Evolutionary conservation across 2,888 invertebrate genomes (phyloP).

Genomic region (Cantharis flavilabris): DNA sequence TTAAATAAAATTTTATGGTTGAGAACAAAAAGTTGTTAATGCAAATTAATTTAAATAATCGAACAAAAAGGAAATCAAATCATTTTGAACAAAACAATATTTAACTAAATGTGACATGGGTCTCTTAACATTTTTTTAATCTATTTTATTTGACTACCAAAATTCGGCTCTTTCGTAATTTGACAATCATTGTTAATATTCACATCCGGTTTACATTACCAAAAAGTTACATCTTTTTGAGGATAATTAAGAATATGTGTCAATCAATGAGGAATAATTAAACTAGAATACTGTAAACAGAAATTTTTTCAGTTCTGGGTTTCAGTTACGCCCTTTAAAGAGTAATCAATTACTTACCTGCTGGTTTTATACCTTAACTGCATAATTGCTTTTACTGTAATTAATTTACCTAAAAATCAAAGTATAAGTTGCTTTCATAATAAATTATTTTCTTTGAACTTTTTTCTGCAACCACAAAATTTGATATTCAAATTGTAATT

Average conservation of each 20-base stretch:
- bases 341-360: neutral
- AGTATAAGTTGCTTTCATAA: neutral
- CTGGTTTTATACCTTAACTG: neutral
- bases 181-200: neutral
- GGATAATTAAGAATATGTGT: neutral
- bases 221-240: neutral
- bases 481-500: neutral
- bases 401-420: neutral
- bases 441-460: neutral
- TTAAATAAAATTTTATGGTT: neutral
- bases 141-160: neutral
- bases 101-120: neutral
- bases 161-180: neutral
- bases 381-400: neutral
- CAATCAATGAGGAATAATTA: neutral
- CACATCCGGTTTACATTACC: neutral
- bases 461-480: neutral
- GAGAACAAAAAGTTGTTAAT: neutral
- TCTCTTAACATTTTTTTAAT: neutral
- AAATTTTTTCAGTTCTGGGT: neutral
- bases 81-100: neutral
- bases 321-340: neutral
- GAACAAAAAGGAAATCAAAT: neutral
- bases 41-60: neutral
- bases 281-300: neutral